Base-by-base conservation (phyloP, 2,797 vertebrate species). In the Pachyuromys duprasi region DNA sequence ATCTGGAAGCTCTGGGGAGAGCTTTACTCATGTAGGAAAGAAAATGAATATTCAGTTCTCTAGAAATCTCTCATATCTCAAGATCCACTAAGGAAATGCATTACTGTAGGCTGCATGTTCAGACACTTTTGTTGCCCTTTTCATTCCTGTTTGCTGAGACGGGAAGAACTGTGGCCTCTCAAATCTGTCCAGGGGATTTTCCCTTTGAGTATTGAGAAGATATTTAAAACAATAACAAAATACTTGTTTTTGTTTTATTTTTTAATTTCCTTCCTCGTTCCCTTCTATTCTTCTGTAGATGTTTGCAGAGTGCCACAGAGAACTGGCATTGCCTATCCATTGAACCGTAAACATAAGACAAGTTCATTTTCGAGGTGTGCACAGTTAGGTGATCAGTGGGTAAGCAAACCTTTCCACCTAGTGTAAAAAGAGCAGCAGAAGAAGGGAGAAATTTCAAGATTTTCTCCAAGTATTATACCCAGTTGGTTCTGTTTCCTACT, bases 31-130 rank as follows among this genome's bases (percentile, higher is more conserved):
- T n/a, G 74, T 53, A 49, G 67, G 67, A 94, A 94, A 45, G 18
- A 86, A 96, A 93, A 78, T 92, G 83, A 89, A 80, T 95, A 92
- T 57, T 78, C 49, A 42, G 15, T 97, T 69, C 70, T 94, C 78
- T 82, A 90, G 94, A 93, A 84, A 89, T 79, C 91, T 39, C 45
- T 86, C 28, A 13, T 33, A 8, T 67, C 79, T 83, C 36, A 89
- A 67, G 63, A 87, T 55, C 24, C 45, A 63, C 70, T 82, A 63
- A 76, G 36, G 28, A 33, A 76, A 86, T 75, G 57, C 12, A 72
- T 82, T 24, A 1, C 55, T 1, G n/a, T 63, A 53, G 74, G 45
- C 42, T 69, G 8, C 63, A 62, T 9, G 14, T 45, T 92, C 8
- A 33, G 60, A 75, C 26, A 65, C 26, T 76, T 42, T 14, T 6